These are phyloP conservation scores for Prorops nasuta DNA, from an alignment of 1,140 invertebrate species.

Conservation along the genomic window DNA sequence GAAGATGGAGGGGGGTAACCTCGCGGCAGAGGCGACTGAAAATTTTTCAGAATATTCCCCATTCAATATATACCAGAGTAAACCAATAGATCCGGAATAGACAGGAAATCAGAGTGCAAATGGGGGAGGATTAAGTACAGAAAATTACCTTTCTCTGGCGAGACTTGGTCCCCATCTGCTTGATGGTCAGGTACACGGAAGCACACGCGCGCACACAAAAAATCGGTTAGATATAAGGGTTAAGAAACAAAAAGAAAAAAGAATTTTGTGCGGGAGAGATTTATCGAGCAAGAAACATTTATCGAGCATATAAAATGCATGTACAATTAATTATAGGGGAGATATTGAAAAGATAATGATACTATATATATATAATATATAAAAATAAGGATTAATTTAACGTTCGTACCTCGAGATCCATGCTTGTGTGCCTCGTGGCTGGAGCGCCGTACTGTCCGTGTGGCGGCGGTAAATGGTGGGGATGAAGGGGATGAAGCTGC, in stretches of 20 bases:
- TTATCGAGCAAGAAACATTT: too few species aligned
- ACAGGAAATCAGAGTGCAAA: background rate
- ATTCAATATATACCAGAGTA: background rate
- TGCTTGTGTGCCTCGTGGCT: constrained; percentile 59
- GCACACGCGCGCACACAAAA: constrained; percentile 37
- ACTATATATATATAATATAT: too few species aligned
- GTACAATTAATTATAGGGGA: too few species aligned
- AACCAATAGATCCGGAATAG: background rate
- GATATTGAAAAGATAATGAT: too few species aligned
- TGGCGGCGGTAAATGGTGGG: constrained; percentile 55
- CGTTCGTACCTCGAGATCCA: constrained; percentile 67
- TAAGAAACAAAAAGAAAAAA: background rate
- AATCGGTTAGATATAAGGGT: constrained; percentile 30
- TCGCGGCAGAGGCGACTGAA: constrained; percentile 67
- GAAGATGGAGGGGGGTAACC: constrained; percentile 73
- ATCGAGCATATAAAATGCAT: too few species aligned
- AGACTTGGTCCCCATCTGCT: constrained; percentile 59
- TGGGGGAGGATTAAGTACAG: background rate
- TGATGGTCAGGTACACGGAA: constrained; percentile 32
- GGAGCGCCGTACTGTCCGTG: constrained; percentile 60
- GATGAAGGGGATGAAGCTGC: constrained; percentile 59
- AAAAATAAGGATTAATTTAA: background rate
- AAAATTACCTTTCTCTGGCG: constrained; percentile 59
- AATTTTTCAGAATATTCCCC: background rate
- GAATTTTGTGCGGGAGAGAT: background rate